phyloP scores from a whole-genome alignment of 2,113 vertebrate species.

The Thryonomys swinderianus region DNA sequence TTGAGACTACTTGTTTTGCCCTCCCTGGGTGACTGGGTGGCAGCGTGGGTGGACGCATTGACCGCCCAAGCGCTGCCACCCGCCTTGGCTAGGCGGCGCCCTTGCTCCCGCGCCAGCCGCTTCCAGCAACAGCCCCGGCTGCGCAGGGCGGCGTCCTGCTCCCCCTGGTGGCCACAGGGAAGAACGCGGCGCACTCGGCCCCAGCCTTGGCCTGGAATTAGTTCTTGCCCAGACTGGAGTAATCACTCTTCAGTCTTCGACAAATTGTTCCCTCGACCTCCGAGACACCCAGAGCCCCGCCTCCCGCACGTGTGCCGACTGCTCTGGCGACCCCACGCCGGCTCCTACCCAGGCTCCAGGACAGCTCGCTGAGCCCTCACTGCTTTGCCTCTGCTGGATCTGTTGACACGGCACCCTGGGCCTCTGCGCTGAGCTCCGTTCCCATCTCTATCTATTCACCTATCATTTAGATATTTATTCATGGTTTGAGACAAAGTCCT shows the following conservation, averaged over 20 bases:
- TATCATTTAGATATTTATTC: background rate
- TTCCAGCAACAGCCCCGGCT: rapidly evolving
- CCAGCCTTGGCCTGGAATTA: background rate
- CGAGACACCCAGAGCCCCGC: too few relatives aligned
- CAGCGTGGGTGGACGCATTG: too few relatives aligned
- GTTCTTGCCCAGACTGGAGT: background rate
- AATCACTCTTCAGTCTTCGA: background rate
- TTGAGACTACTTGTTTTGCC: background rate
- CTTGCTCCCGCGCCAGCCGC: too few relatives aligned
- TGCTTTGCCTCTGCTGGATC: background rate
- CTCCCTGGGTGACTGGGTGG: background rate
- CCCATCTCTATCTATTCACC: background rate
- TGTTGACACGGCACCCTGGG: background rate
- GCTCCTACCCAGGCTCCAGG: background rate
- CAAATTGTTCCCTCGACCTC: background rate
- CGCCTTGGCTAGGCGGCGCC: background rate
- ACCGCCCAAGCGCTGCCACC: background rate
- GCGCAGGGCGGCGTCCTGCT: constrained; percentile 52
- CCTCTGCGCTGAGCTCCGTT: background rate
- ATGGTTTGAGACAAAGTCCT: background rate
- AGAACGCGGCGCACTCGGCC: background rate
- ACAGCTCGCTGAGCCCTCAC: background rate
- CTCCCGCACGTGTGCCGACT: background rate
- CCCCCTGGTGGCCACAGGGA: constrained; percentile 40
- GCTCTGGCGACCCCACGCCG: background rate